Evolutionary conservation across 2,888 invertebrate genomes (phyloP).

Genomic region (Hydrotaea diabolus): DNA sequence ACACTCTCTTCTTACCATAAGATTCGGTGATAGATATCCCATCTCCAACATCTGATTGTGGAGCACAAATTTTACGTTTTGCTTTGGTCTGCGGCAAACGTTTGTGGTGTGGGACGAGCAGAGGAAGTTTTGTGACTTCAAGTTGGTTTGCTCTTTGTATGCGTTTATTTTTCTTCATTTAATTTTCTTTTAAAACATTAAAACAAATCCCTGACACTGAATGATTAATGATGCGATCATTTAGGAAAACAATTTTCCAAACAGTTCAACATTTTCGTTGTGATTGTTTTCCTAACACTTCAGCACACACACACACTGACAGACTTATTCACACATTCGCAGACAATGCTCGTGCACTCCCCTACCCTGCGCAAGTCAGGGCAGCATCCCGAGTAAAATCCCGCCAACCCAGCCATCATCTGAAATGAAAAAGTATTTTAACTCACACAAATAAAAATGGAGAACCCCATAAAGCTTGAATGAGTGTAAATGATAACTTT

Average conservation of each 20-base stretch:
- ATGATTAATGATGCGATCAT: constrained; percentile 69
- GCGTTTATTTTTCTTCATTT: constrained; percentile 24
- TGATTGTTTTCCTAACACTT: constrained; percentile 59
- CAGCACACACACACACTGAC: constrained; percentile 12
- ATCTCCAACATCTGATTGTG: background rate
- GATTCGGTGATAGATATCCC: too few relatives aligned
- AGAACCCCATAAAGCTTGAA: constrained; percentile 31
- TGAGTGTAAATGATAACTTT: constrained; percentile 57
- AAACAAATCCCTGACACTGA: constrained; percentile 66
- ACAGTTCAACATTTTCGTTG: constrained; percentile 60
- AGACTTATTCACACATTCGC: background rate
- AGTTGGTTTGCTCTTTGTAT: background rate
- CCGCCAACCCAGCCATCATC: constrained; percentile 11
- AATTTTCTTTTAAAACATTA: constrained; percentile 31
- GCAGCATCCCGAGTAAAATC: constrained; percentile 25
- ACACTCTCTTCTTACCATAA: too few relatives aligned
- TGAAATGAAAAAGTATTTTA: constrained; percentile 9
- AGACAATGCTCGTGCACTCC: background rate
- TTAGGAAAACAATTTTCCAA: constrained; percentile 63
- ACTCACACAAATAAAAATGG: background rate
- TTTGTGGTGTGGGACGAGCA: background rate
- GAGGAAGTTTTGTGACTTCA: background rate
- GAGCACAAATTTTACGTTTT: too few relatives aligned
- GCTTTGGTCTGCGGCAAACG: background rate
- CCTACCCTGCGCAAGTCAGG: constrained; percentile 18